A percentile compares a stretch with the other conserved stretches of the same genome.
Conservation (phyloP, 2,797 vertebrate genomes). For the Alca torda region DNA sequence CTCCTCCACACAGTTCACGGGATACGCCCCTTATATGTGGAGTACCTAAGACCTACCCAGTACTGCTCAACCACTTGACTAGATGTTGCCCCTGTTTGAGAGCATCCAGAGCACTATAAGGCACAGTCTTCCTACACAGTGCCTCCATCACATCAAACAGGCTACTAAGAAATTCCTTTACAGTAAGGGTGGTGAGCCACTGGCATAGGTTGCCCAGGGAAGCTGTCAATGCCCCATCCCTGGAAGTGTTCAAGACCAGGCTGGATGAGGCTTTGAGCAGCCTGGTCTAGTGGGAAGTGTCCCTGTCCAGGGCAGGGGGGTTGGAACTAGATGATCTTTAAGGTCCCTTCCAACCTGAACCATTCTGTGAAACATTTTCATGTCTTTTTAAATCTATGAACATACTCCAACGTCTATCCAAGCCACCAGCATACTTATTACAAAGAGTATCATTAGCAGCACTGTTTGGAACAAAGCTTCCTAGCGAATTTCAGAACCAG, state of each 20-base stretch:
- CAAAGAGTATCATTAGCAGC: background rate
- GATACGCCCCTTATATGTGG: rapidly evolving
- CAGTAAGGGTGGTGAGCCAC: too few relatives aligned
- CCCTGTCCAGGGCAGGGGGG: too few relatives aligned
- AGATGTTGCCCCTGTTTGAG: background rate
- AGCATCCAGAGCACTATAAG: rapidly evolving
- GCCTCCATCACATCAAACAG: background rate
- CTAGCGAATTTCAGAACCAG: background rate
- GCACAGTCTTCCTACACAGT: background rate
- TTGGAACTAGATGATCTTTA: too few relatives aligned
- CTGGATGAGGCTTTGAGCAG: too few relatives aligned
- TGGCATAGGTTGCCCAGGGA: too few relatives aligned
- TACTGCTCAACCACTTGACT: background rate
- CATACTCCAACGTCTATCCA: background rate
- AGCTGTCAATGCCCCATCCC: too few relatives aligned
- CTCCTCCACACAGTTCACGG: background rate
- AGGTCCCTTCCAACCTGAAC: too few relatives aligned
- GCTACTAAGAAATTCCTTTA: background rate
- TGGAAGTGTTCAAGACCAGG: too few relatives aligned
- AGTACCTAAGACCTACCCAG: background rate
- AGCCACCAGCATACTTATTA: background rate
- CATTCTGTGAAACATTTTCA: background rate
- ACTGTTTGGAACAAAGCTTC: background rate
- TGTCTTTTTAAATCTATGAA: background rate
- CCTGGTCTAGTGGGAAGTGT: too few relatives aligned